phyloP scores from a whole-genome alignment of 2,113 vertebrate species.

The Atractosteus spatula region DNA sequence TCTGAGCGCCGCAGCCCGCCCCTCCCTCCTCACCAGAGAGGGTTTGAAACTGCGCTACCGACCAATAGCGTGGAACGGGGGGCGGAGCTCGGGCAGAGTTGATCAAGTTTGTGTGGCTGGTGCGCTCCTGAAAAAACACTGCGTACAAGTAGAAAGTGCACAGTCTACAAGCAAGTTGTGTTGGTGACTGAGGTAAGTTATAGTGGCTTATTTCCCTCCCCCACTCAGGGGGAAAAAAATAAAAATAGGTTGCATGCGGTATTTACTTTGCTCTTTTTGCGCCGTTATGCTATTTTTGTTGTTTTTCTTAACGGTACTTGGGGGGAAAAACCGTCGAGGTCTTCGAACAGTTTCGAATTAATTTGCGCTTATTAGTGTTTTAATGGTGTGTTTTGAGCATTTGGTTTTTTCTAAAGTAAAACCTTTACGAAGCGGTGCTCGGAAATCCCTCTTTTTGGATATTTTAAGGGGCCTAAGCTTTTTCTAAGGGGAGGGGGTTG shows the following conservation, averaged over 20 bases:
- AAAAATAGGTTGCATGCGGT: background rate
- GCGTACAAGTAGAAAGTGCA: constrained; percentile 32
- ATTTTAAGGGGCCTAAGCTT: no score
- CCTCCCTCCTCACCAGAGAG: constrained; percentile 22
- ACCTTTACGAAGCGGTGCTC: no score
- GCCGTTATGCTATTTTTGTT: constrained; percentile 50
- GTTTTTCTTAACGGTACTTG: constrained; percentile 13
- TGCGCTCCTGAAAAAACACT: constrained; percentile 56
- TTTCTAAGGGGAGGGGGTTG: no score
- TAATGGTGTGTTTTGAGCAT: background rate
- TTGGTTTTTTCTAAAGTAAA: no score
- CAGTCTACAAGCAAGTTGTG: constrained; percentile 32
- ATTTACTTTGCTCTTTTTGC: background rate
- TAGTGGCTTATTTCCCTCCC: fast-evolving
- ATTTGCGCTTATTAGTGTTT: background rate
- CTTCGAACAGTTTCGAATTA: background rate
- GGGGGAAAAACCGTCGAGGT: no score
- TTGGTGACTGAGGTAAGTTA: constrained; percentile 47
- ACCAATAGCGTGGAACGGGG: constrained; percentile 44
- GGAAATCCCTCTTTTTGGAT: no score
- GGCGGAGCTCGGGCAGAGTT: constrained; percentile 42
- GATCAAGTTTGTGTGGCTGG: constrained; percentile 53
- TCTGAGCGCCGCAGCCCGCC: background rate
- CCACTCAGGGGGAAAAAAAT: background rate
- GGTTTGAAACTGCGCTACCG: constrained; percentile 36